Conservation (phyloP, 2,888 invertebrate genomes). For the Panopea generosa region DNA sequence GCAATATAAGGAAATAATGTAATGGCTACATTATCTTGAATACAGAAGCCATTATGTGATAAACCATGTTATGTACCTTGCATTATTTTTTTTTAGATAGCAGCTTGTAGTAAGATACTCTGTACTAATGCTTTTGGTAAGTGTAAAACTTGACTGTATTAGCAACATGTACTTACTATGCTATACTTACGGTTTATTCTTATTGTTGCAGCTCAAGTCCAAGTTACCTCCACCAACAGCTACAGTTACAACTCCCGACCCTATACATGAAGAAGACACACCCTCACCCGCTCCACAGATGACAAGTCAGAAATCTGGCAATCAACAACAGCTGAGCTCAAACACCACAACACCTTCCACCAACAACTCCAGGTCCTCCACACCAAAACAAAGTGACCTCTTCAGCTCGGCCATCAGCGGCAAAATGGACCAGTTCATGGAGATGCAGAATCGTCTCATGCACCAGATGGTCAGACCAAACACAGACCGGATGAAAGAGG, state of each 20-base stretch:
- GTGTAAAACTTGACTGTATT: too few relatives aligned
- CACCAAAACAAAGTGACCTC: constrained; percentile 14
- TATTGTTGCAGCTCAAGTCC: constrained; percentile 20
- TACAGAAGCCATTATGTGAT: too few relatives aligned
- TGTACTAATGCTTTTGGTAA: too few relatives aligned
- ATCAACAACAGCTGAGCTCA: constrained; percentile 12
- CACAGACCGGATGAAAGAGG: constrained; percentile 49
- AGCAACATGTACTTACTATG: neutral
- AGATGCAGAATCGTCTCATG: constrained; percentile 38
- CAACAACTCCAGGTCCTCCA: constrained; percentile 21
- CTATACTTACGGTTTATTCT: constrained; percentile 4
- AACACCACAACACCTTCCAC: constrained; percentile 23
- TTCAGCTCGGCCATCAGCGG: constrained; percentile 15
- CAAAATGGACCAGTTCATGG: constrained; percentile 36
- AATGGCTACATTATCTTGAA: too few relatives aligned
- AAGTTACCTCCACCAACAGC: constrained; percentile 20
- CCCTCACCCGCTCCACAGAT: neutral
- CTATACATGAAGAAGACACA: neutral
- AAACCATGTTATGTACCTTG: constrained; percentile 8
- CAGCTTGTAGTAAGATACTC: too few relatives aligned
- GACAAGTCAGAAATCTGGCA: constrained; percentile 9
- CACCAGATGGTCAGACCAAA: constrained; percentile 41
- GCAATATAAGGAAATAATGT: too few relatives aligned
- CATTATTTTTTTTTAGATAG: neutral
- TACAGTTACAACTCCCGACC: constrained; percentile 1